Evolutionary conservation across 2,113 vertebrate species (phyloP).

Genomic region (Phaethornis superciliosus): DNA sequence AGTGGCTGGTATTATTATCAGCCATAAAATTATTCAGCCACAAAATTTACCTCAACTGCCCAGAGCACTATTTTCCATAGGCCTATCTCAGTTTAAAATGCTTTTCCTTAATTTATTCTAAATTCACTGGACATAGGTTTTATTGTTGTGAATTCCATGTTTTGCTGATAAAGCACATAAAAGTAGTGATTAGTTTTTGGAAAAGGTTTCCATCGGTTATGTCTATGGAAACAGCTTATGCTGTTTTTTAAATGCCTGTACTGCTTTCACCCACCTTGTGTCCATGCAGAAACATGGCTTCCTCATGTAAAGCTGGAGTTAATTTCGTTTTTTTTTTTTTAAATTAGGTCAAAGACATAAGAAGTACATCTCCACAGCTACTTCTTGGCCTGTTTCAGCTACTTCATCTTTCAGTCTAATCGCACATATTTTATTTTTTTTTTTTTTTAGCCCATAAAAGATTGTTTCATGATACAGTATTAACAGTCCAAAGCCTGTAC

Average conservation of each 20-base stretch:
- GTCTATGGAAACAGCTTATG: neutral
- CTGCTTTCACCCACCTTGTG: neutral
- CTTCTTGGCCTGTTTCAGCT: neutral
- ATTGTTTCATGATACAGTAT: too few species aligned
- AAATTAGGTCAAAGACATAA: neutral
- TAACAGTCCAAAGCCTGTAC: neutral
- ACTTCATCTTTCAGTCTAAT: neutral
- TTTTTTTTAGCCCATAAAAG: neutral
- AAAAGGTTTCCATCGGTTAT: neutral
- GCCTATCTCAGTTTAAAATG: neutral
- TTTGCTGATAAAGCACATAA: neutral
- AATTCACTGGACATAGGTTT: neutral
- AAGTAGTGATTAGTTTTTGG: neutral
- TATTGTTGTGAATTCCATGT: neutral
- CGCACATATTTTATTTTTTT: neutral
- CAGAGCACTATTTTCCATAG: neutral
- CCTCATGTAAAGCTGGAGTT: neutral
- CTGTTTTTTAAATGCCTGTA: neutral
- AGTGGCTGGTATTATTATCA: neutral
- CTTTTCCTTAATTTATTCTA: neutral
- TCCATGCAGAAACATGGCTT: neutral
- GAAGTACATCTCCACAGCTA: neutral
- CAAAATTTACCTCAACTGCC: slow-evolving; percentile 4
- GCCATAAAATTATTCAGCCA: slow-evolving; percentile 41
- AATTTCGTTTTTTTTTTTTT: neutral